A percentile compares a stretch with the other conserved stretches of the same genome.
Evolutionary conservation across 92 coral and sea anemone species (phyloP).

Genomic region (Phenganax subtilis): DNA sequence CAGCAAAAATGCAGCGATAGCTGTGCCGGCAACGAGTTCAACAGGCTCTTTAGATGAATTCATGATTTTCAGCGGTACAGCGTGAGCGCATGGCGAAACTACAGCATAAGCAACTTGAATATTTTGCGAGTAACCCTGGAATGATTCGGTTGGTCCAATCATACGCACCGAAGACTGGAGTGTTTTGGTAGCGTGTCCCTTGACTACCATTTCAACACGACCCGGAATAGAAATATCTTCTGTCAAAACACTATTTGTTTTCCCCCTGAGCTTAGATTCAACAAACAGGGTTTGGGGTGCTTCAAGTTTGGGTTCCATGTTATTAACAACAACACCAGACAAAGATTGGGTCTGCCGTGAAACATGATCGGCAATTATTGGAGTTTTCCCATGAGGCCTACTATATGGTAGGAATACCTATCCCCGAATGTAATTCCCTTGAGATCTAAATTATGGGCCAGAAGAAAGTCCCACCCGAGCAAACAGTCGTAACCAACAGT

Average conservation of each 20-base stretch:
- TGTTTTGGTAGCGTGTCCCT: not conserved
- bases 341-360: not conserved
- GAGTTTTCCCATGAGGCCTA: conserved; percentile 25
- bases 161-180: conserved; percentile 1
- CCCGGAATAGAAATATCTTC: conserved; percentile 25
- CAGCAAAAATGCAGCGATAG: conserved; percentile 29
- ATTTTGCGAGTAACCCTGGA: not conserved
- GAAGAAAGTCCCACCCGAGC: not conserved
- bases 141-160: no score
- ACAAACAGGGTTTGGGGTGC: not conserved
- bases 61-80: conserved; percentile 36
- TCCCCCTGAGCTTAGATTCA: not conserved
- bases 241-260: not conserved
- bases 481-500: no score
- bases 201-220: conserved; percentile 22
- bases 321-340: not conserved
- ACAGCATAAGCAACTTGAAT: conserved; percentile 41
- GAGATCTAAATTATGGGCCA: not conserved
- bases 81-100: conserved; percentile 15
- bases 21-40: conserved; percentile 36
- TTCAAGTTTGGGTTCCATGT: not conserved
- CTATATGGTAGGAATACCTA: conserved; percentile 4
- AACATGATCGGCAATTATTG: conserved; percentile 6
- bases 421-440: not conserved
- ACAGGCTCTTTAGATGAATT: conserved; percentile 32